These are phyloP conservation scores for Neuroscelio doddi DNA, from an alignment of 2,888 invertebrate species.

Conservation along the genomic window DNA sequence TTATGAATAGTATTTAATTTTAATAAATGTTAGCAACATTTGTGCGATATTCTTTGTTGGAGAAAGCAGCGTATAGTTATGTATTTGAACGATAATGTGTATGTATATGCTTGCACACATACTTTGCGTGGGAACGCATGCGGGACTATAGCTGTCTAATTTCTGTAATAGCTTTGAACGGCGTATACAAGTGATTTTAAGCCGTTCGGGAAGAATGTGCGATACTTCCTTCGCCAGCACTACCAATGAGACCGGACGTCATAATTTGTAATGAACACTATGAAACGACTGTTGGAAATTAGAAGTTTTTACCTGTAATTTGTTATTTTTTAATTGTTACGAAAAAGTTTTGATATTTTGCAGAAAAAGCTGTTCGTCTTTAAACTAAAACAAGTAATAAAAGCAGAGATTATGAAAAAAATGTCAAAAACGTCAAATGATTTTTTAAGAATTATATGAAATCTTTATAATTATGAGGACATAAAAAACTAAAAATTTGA, in stretches of 20 bases:
- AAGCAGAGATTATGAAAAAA: no score
- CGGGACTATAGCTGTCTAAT: conserved; percentile 37
- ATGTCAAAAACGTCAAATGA: no score
- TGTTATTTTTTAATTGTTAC: no score
- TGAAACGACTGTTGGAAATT: background rate
- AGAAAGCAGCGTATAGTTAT: conserved; percentile 34
- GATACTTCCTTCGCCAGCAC: conserved; percentile 32
- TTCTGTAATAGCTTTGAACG: conserved; percentile 40
- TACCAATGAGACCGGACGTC: conserved; percentile 29
- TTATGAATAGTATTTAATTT: no score
- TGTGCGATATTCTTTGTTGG: conserved; percentile 18
- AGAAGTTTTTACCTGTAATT: no score
- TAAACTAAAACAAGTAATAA: no score
- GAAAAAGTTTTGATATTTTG: no score
- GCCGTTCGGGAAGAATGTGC: conserved; percentile 35
- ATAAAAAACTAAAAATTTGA: no score
- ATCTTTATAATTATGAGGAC: no score
- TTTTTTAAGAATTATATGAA: no score
- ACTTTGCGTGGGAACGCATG: conserved; percentile 40
- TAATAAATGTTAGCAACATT: no score
- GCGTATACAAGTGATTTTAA: conserved; percentile 39
- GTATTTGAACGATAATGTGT: conserved; percentile 30
- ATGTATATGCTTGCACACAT: conserved; percentile 33
- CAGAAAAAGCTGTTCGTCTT: no score
- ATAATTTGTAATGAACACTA: conserved; percentile 19